phyloP scores from a whole-genome alignment of 2,113 vertebrate genomes.

The Steatornis caripensis region DNA sequence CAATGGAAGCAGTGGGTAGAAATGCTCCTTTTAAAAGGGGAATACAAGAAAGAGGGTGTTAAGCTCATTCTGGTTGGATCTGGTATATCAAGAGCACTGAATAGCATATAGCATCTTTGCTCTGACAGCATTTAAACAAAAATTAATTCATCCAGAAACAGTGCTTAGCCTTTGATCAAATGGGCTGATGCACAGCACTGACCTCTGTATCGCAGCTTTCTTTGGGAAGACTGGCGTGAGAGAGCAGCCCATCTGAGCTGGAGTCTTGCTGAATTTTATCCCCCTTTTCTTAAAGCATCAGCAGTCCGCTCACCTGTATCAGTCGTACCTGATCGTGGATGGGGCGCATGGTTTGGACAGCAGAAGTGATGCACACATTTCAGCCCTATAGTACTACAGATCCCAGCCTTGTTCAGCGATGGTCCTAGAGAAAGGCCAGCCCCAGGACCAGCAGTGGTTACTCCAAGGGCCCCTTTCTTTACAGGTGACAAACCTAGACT shows the following conservation, averaged over 20 bases:
- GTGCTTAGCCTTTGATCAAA: background rate
- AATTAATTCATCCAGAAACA: background rate
- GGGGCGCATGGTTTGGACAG: background rate
- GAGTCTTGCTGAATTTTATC: background rate
- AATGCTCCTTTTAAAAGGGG: background rate
- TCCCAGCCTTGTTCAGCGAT: background rate
- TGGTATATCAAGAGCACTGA: background rate
- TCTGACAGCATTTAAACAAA: background rate
- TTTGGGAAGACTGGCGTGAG: background rate
- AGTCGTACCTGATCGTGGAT: accelerated
- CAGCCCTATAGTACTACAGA: background rate
- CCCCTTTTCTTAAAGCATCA: background rate
- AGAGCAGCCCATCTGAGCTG: background rate
- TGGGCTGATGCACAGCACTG: background rate
- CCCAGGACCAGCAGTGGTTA: background rate
- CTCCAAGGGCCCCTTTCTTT: background rate
- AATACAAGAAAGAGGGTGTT: background rate
- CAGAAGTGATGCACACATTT: background rate
- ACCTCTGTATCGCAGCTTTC: background rate
- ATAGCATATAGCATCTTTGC: background rate
- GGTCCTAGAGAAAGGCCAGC: background rate
- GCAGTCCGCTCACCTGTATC: background rate
- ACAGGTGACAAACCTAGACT: background rate
- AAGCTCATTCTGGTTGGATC: background rate
- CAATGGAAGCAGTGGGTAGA: background rate